Conservation (phyloP, 2,113 vertebrate genomes). For the Tragulus kanchil region DNA sequence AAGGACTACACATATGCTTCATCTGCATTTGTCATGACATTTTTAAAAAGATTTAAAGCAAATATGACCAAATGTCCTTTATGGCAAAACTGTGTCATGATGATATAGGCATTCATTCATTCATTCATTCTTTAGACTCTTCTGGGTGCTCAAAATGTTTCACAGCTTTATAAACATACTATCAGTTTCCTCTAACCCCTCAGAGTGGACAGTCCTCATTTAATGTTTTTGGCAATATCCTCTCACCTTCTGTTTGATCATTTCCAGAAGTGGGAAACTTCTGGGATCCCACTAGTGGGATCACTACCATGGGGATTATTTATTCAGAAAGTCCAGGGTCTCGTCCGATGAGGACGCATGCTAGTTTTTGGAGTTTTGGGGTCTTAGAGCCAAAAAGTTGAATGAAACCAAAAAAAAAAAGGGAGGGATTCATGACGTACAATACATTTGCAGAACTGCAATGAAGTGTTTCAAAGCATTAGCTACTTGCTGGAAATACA, state of each 20-base stretch:
- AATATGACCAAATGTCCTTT: background rate
- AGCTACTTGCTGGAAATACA: background rate
- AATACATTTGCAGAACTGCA: constrained; percentile 32
- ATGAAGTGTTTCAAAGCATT: constrained; percentile 38
- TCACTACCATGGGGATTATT: background rate
- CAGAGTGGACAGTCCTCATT: background rate
- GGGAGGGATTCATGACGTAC: background rate
- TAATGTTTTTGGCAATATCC: background rate
- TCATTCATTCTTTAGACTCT: background rate
- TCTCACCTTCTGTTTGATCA: background rate
- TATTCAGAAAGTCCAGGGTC: background rate
- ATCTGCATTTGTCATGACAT: background rate
- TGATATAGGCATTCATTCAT: background rate
- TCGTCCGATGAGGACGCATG: background rate
- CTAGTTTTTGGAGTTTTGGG: background rate
- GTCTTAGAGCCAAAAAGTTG: background rate
- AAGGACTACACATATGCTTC: background rate
- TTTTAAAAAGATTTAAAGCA: background rate
- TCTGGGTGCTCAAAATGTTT: background rate
- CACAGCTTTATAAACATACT: background rate
- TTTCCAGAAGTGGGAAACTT: background rate
- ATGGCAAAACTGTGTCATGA: background rate
- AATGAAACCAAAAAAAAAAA: fast-evolving
- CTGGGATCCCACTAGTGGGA: too few species aligned
- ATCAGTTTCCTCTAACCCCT: background rate